Evolutionary conservation across 2,888 invertebrate species (phyloP).

Genomic region (Salticus scenicus): DNA sequence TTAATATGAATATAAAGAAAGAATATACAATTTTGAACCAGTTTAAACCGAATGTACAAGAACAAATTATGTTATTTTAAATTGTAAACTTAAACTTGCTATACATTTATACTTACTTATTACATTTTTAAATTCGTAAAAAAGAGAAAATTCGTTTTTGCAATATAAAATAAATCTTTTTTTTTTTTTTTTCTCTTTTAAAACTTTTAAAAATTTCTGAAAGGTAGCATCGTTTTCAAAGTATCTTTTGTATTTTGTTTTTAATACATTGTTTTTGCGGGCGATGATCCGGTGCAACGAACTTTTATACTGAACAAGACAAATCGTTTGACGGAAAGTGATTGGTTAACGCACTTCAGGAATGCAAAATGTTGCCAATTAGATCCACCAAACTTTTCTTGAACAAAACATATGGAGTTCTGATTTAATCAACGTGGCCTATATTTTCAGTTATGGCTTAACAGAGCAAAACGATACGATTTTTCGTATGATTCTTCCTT

Average conservation of each 20-base stretch:
- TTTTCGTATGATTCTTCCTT: too few relatives aligned
- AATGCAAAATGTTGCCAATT: slow-evolving; percentile 22
- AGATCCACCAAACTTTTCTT: slow-evolving; percentile 7
- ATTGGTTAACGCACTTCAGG: slow-evolving; percentile 44
- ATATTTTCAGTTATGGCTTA: too few relatives aligned
- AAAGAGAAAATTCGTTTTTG: too few relatives aligned
- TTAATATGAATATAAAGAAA: too few relatives aligned
- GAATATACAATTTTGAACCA: too few relatives aligned
- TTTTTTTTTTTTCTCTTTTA: not conserved
- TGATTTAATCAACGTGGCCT: not conserved
- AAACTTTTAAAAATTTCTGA: not conserved
- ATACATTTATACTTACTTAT: too few relatives aligned
- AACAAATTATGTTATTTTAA: too few relatives aligned
- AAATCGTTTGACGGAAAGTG: slow-evolving; percentile 56
- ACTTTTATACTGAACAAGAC: slow-evolving; percentile 54
- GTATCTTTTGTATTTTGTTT: slow-evolving; percentile 36
- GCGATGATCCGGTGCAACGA: slow-evolving; percentile 51
- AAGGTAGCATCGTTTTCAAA: slow-evolving; percentile 36
- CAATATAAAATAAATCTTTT: too few relatives aligned
- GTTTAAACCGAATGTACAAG: too few relatives aligned
- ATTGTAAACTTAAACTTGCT: too few relatives aligned
- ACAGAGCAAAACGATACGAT: too few relatives aligned
- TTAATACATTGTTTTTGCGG: slow-evolving; percentile 51
- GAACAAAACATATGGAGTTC: not conserved
- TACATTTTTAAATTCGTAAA: too few relatives aligned